These are phyloP conservation scores for Campylomormyrus numenius DNA, from an alignment of 2,113 vertebrate genomes.

Conservation along the genomic window DNA sequence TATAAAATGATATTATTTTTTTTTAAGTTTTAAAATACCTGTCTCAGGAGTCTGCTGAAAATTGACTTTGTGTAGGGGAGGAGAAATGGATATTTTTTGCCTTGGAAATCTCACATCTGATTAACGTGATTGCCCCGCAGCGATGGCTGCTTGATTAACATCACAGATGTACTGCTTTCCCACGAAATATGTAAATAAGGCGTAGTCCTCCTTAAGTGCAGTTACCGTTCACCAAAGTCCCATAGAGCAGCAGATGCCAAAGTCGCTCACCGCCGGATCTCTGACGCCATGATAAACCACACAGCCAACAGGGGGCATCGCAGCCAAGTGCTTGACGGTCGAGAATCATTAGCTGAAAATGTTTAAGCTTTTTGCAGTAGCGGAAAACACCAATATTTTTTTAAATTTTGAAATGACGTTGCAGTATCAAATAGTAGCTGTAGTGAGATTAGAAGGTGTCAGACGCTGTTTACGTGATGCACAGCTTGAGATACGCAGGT, in stretches of 20 bases:
- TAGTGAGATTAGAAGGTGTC: neutral
- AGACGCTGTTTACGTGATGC: neutral
- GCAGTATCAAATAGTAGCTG: neutral
- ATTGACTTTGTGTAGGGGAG: neutral
- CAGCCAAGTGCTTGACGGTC: neutral
- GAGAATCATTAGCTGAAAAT: neutral
- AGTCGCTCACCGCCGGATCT: neutral
- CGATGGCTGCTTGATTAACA: constrained; percentile 33
- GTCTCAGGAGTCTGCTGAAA: neutral
- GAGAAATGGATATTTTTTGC: constrained; percentile 12
- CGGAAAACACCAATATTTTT: neutral
- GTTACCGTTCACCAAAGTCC: constrained; percentile 34
- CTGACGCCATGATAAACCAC: neutral
- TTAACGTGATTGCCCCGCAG: constrained; percentile 31
- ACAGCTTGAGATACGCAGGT: neutral
- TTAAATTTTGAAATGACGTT: neutral
- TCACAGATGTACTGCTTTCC: constrained; percentile 26
- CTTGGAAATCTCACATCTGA: constrained; percentile 3
- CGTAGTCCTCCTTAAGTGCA: constrained; percentile 17
- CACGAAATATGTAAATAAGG: constrained; percentile 36
- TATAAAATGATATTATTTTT: neutral
- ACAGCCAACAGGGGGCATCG: neutral
- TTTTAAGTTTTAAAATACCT: neutral
- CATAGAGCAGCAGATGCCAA: constrained; percentile 30
- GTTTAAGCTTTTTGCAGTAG: neutral